Percentiles rank a stretch among this genome's conserved stretches.
Evolutionary conservation across 2,888 invertebrate species (phyloP).

Genomic region (Lacanobia wlatinum): DNA sequence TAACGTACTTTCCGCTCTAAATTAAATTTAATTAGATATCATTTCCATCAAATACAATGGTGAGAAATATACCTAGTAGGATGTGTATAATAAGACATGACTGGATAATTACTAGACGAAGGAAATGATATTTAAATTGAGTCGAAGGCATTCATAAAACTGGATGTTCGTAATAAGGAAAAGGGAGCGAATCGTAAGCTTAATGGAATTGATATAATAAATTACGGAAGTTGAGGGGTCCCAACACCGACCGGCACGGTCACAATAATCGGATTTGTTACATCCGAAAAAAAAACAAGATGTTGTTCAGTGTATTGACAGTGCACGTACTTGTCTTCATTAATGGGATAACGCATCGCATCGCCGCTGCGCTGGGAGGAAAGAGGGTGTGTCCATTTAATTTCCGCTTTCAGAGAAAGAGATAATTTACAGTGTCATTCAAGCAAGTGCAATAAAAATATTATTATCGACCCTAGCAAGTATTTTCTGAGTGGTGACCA

Average conservation of each 20-base stretch:
- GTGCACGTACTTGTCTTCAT: constrained; percentile 35
- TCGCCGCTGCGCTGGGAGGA: constrained; percentile 47
- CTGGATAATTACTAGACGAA: constrained; percentile 64
- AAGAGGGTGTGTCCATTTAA: constrained; percentile 80
- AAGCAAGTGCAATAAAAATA: constrained; percentile 7
- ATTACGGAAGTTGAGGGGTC: constrained; percentile 24
- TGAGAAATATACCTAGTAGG: constrained; percentile 60
- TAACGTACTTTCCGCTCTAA: constrained; percentile 28
- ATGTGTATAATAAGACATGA: constrained; percentile 66
- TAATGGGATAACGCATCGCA: constrained; percentile 46
- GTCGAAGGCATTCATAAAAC: constrained; percentile 61
- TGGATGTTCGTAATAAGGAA: constrained; percentile 49
- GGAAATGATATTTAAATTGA: constrained; percentile 71
- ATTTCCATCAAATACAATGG: constrained; percentile 59
- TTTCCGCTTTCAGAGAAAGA: constrained; percentile 72
- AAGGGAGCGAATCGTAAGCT: constrained; percentile 44
- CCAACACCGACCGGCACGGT: not conserved
- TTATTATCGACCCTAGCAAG: not conserved
- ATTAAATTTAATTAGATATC: constrained; percentile 44
- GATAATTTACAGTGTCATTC: not conserved
- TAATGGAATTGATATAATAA: constrained; percentile 41
- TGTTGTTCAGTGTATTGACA: constrained; percentile 10
- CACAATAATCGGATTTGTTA: constrained; percentile 32
- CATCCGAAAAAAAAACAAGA: not conserved
- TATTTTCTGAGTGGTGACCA: not conserved